Evolutionary conservation across 2,888 invertebrate species (phyloP).

Genomic region (Ferrisia virgata): DNA sequence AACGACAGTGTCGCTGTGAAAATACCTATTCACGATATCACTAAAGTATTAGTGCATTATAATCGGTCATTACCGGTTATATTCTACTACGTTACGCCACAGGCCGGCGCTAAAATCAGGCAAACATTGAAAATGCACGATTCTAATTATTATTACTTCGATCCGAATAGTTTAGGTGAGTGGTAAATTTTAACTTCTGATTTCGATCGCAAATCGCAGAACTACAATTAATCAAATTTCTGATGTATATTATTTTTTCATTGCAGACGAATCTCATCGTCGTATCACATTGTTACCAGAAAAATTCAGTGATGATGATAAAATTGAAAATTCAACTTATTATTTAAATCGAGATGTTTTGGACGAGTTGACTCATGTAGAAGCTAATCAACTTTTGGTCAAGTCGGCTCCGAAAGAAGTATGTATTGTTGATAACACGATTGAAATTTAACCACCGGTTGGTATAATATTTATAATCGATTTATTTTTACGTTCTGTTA

Average conservation of each 20-base stretch:
- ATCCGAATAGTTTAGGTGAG: slow-evolving; percentile 57
- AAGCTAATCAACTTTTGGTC: slow-evolving; percentile 78
- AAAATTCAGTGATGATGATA: slow-evolving; percentile 65
- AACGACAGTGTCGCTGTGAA: slow-evolving; percentile 55
- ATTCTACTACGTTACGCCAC: slow-evolving; percentile 72
- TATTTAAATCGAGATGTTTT: slow-evolving; percentile 54
- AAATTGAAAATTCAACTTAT: slow-evolving; percentile 53
- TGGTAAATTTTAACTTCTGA: not conserved
- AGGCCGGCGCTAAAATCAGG: slow-evolving; percentile 67
- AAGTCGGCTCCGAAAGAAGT: slow-evolving; percentile 62
- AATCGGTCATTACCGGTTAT: slow-evolving; percentile 72
- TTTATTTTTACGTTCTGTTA: not conserved
- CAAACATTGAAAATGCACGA: slow-evolving; percentile 68
- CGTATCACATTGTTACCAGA: slow-evolving; percentile 76
- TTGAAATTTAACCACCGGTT: no score
- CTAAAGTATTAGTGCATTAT: slow-evolving; percentile 74
- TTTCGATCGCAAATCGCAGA: not conserved
- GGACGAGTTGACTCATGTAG: slow-evolving; percentile 69
- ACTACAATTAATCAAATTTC: not conserved
- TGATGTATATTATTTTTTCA: not conserved
- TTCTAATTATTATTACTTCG: slow-evolving; percentile 55
- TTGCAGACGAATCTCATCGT: slow-evolving; percentile 63
- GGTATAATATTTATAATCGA: not conserved
- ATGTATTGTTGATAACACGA: not conserved
- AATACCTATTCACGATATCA: slow-evolving; percentile 67